Evolutionary conservation across 2,113 vertebrate species (phyloP).

Genomic region (Probosciger aterrimus): DNA sequence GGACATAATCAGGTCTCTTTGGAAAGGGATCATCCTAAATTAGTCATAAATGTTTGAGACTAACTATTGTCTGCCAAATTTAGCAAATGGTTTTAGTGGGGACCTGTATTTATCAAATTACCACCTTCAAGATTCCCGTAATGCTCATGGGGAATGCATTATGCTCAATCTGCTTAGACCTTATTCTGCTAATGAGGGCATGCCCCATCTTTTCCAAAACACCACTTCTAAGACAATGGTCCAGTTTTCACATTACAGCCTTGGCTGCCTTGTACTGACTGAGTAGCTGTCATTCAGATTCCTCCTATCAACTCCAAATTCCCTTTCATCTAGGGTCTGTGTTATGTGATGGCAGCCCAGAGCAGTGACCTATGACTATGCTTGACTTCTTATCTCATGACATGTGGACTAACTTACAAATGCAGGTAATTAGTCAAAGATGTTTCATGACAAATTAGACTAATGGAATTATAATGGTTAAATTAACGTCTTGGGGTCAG

Average conservation of each 20-base stretch:
- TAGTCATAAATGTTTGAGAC: constrained; percentile 29
- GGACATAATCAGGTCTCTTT: constrained; percentile 39
- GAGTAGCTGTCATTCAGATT: constrained; percentile 60
- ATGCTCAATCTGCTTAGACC: not conserved
- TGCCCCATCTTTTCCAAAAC: constrained; percentile 56
- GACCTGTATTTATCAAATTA: constrained; percentile 50
- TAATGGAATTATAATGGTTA: constrained; percentile 69
- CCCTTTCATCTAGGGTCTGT: constrained; percentile 67
- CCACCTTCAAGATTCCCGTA: constrained; percentile 35
- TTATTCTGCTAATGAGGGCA: constrained; percentile 52
- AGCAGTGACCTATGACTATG: constrained; percentile 58
- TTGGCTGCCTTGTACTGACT: constrained; percentile 4
- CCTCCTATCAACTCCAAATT: constrained; percentile 47
- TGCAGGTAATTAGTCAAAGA: constrained; percentile 70
- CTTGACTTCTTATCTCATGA: constrained; percentile 62
- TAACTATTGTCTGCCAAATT: constrained; percentile 15
- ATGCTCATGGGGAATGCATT: not conserved
- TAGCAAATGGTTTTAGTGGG: constrained; percentile 16
- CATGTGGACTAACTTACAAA: constrained; percentile 69
- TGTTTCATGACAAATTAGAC: constrained; percentile 67
- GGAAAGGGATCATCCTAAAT: constrained; percentile 38
- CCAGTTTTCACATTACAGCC: constrained; percentile 42
- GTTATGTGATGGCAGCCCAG: constrained; percentile 49
- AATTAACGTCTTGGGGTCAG: constrained; percentile 55
- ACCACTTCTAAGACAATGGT: constrained; percentile 33